A percentile compares a stretch with the other conserved stretches of the same genome.
These are phyloP conservation scores for Drosophila yooni DNA, from an alignment of 2,888 invertebrate genomes.

Conservation along the genomic window DNA sequence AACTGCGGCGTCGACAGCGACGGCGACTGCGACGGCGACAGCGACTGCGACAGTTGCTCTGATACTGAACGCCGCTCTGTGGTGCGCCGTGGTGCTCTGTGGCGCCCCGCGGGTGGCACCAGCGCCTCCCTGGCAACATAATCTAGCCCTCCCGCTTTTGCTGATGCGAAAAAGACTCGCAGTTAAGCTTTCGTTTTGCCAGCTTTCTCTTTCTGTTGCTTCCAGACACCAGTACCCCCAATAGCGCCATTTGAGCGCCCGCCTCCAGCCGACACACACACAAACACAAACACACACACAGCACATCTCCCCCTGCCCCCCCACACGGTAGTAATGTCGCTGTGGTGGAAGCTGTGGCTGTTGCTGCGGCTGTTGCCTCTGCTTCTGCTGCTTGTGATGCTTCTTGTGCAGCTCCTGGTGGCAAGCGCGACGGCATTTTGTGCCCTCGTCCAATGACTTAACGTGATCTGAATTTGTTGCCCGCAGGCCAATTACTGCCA, in stretches of 20 bases:
- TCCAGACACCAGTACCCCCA: slow-evolving; percentile 25
- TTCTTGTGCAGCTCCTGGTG: slow-evolving; percentile 25
- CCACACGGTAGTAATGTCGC: slow-evolving; percentile 35
- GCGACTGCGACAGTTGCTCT: slow-evolving; percentile 20
- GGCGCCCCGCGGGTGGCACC: slow-evolving; percentile 54
- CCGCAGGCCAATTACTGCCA: slow-evolving; percentile 77
- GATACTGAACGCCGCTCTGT: slow-evolving; percentile 9
- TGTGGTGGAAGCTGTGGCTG: slow-evolving; percentile 54
- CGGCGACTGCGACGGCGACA: not conserved
- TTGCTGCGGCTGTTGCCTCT: slow-evolving; percentile 40
- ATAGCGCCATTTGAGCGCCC: slow-evolving; percentile 60
- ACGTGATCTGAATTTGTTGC: slow-evolving; percentile 82
- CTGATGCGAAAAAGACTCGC: slow-evolving; percentile 34
- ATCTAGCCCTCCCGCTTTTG: slow-evolving; percentile 78
- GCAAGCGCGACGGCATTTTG: slow-evolving; percentile 70
- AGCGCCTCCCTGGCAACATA: slow-evolving; percentile 53
- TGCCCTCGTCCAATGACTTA: slow-evolving; percentile 70
- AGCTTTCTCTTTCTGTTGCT: slow-evolving; percentile 51
- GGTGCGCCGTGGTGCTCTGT: slow-evolving; percentile 11
- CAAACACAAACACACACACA: not conserved
- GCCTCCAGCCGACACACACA: slow-evolving; percentile 46
- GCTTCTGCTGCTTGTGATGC: slow-evolving; percentile 23
- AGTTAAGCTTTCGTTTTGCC: slow-evolving; percentile 33
- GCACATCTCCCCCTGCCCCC: not conserved
- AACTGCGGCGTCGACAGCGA: not conserved